Evolutionary conservation across 1,140 invertebrate genomes (phyloP), one percentile per base, ranked within the genome.

Genomic region (Drosophila aff.): DNA sequence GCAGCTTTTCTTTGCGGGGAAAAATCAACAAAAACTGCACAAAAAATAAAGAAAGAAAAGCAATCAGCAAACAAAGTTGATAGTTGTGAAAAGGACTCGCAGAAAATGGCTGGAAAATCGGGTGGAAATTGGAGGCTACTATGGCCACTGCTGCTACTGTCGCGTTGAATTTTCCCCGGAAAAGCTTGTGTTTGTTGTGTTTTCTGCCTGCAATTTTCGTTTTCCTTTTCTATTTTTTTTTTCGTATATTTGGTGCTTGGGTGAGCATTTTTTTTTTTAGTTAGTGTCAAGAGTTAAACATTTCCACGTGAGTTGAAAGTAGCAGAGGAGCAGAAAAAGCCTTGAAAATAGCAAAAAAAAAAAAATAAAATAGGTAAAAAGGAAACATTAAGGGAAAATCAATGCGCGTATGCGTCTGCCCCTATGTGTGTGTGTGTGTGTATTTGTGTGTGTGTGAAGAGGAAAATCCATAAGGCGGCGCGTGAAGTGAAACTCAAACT

Each of bases 401-500:
- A 89, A 89, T 89, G 84, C 75, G 68, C 65, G 61, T 78, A 72
- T 73, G 71, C 68, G 71, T 74, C 59, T 71, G 52, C 66, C 31
- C 38, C 46, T 33, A 31, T 65, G 46, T 47, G 44, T 47, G 44
- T 23, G 52, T 59, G 50, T 62, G 23, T 26, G 23, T 26, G 26
- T 26, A 1, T 26, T 0, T 8, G 7, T 31, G 28, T 31, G 50
- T 21, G 36, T 36, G 43, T 55, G 31, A 49, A 43, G 46, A 75
- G 76, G 80, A 90, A 90, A 90, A 81, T 90, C 85, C 50, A 89
- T 90, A 90, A 81, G 81, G 79, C 68, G 67, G 55, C 71, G 71
- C 71, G 69, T 76, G 33, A 76, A 76, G 62, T 71, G 46, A 82
- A 86, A 82, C 75, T 57, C 53, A 11, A 57, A 57, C 21, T 79